Percentiles rank a stretch among this genome's conserved stretches.
phyloP scores from a whole-genome alignment of 1,140 invertebrate species.

The Anastrepha ludens region DNA sequence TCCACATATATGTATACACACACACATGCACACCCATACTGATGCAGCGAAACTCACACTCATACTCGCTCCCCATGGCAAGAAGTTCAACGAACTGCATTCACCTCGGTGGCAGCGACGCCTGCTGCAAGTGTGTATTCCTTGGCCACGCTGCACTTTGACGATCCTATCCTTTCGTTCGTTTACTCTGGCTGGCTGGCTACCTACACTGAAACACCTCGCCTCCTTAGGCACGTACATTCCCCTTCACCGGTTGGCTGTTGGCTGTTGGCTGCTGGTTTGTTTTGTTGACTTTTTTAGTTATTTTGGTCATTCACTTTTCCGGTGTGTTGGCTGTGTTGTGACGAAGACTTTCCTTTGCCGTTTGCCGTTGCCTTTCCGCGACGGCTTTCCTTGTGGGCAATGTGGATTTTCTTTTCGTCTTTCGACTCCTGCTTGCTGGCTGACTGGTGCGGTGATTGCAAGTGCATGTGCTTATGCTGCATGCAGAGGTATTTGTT shows the following conservation, averaged over 20 bases:
- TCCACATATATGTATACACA: not conserved
- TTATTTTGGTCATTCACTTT: constrained; percentile 40
- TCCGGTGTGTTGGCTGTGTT: not conserved
- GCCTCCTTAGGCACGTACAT: not conserved
- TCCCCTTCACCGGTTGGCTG: not conserved
- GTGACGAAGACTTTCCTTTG: constrained; percentile 20
- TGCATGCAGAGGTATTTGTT: not conserved
- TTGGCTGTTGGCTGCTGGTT: not conserved
- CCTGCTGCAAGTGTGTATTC: constrained; percentile 29
- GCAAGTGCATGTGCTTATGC: constrained; percentile 29
- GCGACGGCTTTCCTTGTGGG: constrained; percentile 25
- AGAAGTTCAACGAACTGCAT: constrained; percentile 37
- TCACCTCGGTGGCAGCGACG: constrained; percentile 33
- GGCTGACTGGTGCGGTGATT: not conserved
- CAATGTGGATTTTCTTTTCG: constrained; percentile 35
- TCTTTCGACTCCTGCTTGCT: constrained; percentile 18
- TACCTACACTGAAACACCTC: not conserved
- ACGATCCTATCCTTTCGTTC: constrained; percentile 39
- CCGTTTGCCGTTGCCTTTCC: not conserved
- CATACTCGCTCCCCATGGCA: not conserved
- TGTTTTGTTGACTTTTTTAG: constrained; percentile 37
- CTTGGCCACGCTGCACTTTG: not conserved
- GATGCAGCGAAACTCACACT: not conserved
- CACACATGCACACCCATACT: not conserved
- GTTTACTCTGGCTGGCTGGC: constrained; percentile 5